Percentiles rank a stretch among this genome's conserved stretches.
phyloP scores from a whole-genome alignment of 2,797 vertebrate genomes.

The Squalus acanthias region DNA sequence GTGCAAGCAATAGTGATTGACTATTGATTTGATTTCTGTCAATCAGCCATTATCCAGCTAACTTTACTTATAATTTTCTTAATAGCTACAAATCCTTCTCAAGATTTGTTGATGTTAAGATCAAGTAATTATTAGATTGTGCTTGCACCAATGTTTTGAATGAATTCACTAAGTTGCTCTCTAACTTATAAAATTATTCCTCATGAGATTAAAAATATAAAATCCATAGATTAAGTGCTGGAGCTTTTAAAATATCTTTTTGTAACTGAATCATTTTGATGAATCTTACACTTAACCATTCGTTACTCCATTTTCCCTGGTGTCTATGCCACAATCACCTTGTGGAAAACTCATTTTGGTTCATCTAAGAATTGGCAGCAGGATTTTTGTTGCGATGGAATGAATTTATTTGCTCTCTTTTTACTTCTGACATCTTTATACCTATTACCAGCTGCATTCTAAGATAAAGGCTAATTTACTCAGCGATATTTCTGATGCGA shows the following conservation, averaged over 20 bases:
- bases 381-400: not conserved
- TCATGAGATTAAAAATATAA: not conserved
- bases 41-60: conserved; percentile 5
- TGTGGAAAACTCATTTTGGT: not conserved
- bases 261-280: conserved; percentile 68
- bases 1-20: conserved; percentile 68
- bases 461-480: not conserved
- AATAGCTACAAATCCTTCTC: not conserved
- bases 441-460: not conserved
- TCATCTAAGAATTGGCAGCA: not conserved
- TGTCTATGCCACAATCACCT: not conserved
- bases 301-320: not conserved
- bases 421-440: not conserved
- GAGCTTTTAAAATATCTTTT: conserved; percentile 52
- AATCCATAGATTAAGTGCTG: not conserved
- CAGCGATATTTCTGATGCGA: not conserved
- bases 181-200: not conserved
- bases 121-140: not conserved
- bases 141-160: not conserved
- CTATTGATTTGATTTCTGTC: conserved; percentile 44
- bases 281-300: conserved; percentile 49
- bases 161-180: not conserved
- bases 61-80: conserved; percentile 37
- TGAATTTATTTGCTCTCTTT: not conserved
- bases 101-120: not conserved